A percentile compares a stretch with the other conserved stretches of the same genome.
phyloP scores from a whole-genome alignment of 2,113 vertebrate species.

The Elachura formosa region DNA sequence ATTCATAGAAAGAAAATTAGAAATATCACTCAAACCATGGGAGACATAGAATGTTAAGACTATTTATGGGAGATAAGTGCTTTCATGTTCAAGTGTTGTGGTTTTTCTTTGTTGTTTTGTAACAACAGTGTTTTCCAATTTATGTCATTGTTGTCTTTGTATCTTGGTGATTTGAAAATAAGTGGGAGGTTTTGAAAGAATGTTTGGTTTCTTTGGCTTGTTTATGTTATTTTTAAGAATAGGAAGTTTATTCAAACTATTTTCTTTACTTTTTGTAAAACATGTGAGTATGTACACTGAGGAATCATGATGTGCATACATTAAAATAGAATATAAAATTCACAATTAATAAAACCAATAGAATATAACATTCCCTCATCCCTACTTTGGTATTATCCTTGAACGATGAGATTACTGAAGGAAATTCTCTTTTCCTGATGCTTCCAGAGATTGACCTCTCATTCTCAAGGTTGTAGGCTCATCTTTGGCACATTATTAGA shows the following conservation, averaged over 20 bases:
- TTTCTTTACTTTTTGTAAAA: background rate
- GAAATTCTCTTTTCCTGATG: background rate
- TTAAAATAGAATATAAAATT: background rate
- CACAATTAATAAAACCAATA: background rate
- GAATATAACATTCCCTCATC: background rate
- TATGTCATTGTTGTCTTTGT: background rate
- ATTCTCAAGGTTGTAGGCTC: background rate
- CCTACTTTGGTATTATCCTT: background rate
- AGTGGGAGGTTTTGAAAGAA: background rate
- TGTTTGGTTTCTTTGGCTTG: background rate
- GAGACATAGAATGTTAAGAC: background rate
- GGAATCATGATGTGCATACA: fast-evolving
- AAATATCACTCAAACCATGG: background rate
- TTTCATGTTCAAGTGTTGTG: background rate
- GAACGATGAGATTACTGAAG: background rate
- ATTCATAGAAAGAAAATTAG: background rate
- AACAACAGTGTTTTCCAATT: background rate
- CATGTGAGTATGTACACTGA: background rate
- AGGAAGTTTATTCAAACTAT: background rate
- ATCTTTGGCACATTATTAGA: background rate
- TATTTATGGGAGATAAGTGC: background rate
- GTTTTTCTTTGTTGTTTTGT: background rate
- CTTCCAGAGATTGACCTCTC: background rate
- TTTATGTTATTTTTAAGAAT: background rate
- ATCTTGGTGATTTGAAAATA: background rate